Evolutionary conservation across 2,797 vertebrate genomes (phyloP).

Genomic region (Podarcis siculus): DNA sequence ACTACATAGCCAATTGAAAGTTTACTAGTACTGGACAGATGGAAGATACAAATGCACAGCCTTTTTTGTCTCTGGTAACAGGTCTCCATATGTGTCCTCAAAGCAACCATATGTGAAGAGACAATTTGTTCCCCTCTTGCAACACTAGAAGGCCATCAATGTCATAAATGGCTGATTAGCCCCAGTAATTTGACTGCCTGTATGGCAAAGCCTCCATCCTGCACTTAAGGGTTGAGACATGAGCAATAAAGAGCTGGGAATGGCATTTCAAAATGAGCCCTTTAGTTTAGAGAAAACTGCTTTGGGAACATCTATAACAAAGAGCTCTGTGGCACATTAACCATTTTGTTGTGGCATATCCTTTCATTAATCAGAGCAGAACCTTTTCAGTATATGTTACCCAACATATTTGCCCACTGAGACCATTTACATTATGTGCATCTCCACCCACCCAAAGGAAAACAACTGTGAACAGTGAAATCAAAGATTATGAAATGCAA

Average conservation of each 20-base stretch:
- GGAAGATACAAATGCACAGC: background rate
- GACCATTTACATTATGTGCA: too few species aligned
- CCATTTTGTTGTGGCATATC: background rate
- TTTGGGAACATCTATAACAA: background rate
- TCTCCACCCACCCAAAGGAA: background rate
- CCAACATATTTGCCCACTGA: background rate
- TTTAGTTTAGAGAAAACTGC: background rate
- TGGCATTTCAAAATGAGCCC: background rate
- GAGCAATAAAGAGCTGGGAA: background rate
- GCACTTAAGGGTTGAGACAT: background rate
- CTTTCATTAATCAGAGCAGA: background rate
- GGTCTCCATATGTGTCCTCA: constrained; percentile 9
- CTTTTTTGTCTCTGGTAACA: background rate
- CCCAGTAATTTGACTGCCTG: background rate
- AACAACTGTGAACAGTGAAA: background rate
- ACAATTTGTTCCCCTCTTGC: background rate
- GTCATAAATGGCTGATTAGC: background rate
- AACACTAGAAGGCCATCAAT: constrained; percentile 7
- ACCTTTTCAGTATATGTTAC: background rate
- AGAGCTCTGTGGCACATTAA: background rate
- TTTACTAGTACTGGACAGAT: background rate
- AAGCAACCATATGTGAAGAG: background rate
- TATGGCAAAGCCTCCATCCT: background rate
- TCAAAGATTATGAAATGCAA: background rate
- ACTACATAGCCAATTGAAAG: background rate